Evolutionary conservation across 92 coral and sea anemone genomes (phyloP), one percentile per base, ranked within the genome.

Genomic region (Muricea muricata): DNA sequence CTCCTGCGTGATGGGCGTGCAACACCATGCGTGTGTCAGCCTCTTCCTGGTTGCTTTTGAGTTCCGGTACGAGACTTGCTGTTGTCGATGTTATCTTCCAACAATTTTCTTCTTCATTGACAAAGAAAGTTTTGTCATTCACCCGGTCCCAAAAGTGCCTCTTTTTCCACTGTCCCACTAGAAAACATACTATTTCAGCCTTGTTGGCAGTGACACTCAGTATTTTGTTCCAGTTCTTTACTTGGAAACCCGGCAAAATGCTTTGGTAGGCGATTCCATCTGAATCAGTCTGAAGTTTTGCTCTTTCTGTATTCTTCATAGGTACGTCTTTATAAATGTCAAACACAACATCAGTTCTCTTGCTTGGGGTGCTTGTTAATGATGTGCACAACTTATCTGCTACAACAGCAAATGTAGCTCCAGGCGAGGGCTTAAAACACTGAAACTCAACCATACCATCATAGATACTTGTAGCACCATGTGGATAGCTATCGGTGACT

Each of bases 261-360:
- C 73, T 73, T 41, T 83, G 26, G 81, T 83, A 83, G 3, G 47
- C 34, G 7, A 18, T 65, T 15, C 24, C 72, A 12, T 15, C 37
- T 15, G 72, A 29, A 8, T 9, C 31, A 65, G 39, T 65, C 5
- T 12, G 10, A 10, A 45, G 47, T 26, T 35, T 68, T 73, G 80
- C 68, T 28, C 93, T 58, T 66, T 90, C 93, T 3, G 86, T 63
- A 90, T 90, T 90, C 71, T 86, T 90, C 7, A 90, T 86, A 7
- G 93, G 86, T 1, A 82, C 37, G 23, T 66, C 86, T 60, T 69
- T 68, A 47, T 82, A 82, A 30, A 82, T 79, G 28, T 82, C 86
- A 48, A 82, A 68, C 24, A 82, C 86, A 7, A 82, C 79, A 26
- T 82, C 79, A 18, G 70, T 42, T 26, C 65, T 42, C 17, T 42